Conservation (phyloP, 2,888 invertebrate genomes). For the Ophonus ardosiacus region DNA sequence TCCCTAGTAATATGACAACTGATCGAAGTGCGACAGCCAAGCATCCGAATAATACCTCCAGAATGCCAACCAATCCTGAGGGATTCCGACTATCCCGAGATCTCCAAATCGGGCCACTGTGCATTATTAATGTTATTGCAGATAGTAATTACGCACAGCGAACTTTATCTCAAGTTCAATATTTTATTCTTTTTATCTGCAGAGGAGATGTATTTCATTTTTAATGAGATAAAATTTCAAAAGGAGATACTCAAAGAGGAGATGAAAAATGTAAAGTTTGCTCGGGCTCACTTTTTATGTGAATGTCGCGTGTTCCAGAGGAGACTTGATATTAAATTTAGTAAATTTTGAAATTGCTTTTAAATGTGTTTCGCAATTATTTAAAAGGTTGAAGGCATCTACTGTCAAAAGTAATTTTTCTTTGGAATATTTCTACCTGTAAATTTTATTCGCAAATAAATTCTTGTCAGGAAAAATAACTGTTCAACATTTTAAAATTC, state of each 20-base stretch:
- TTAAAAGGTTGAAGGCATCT: background rate
- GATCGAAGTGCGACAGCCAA: conserved; percentile 43
- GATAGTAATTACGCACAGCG: conserved; percentile 54
- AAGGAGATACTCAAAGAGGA: conserved; percentile 46
- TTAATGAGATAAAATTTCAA: conserved; percentile 59
- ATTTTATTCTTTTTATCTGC: conserved; percentile 55
- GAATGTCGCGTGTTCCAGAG: background rate
- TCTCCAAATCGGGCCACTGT: conserved; percentile 44
- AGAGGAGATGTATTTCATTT: conserved; percentile 42
- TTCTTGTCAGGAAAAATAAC: too few relatives aligned
- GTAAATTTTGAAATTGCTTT: background rate
- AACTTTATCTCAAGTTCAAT: conserved; percentile 44
- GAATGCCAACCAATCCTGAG: background rate
- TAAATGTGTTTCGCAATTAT: background rate
- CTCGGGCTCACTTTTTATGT: conserved; percentile 9
- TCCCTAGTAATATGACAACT: conserved; percentile 54
- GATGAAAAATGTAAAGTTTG: conserved; percentile 21
- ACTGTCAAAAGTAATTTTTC: background rate
- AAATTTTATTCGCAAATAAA: background rate
- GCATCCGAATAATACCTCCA: conserved; percentile 43
- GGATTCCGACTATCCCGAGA: background rate
- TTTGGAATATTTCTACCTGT: background rate
- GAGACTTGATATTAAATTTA: background rate
- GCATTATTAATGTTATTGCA: conserved; percentile 53
- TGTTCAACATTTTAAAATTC: too few relatives aligned